Evolutionary conservation across 2,888 invertebrate genomes (phyloP).

Genomic region (Agrotis exclamationis): DNA sequence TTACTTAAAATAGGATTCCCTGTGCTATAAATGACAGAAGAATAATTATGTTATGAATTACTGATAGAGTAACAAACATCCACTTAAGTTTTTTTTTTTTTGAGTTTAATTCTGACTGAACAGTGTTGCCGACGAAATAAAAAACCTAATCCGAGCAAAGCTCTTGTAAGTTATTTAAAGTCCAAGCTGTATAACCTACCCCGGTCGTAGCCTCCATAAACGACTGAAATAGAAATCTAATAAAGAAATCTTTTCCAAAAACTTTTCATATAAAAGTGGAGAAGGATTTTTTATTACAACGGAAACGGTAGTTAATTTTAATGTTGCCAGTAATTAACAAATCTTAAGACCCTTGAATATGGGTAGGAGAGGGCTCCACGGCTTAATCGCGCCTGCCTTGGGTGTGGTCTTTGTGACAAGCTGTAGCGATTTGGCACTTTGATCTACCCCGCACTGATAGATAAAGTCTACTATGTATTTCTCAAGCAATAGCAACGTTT

Average conservation of each 20-base stretch:
- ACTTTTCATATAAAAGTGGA: slow-evolving; percentile 69
- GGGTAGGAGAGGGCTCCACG: slow-evolving; percentile 77
- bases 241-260: slow-evolving; percentile 64
- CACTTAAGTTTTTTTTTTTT: no score
- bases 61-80: no score
- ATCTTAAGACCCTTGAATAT: slow-evolving; percentile 87
- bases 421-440: slow-evolving; percentile 54
- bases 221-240: slow-evolving; percentile 53
- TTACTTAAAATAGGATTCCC: no score
- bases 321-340: slow-evolving; percentile 88
- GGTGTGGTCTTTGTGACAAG: slow-evolving; percentile 51
- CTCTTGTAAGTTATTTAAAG: background rate
- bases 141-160: background rate
- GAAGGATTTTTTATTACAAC: slow-evolving; percentile 79
- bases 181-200: slow-evolving; percentile 2
- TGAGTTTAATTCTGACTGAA: no score
- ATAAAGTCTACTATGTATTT: no score
- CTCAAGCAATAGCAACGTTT: no score
- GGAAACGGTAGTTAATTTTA: slow-evolving; percentile 87
- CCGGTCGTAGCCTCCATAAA: slow-evolving; percentile 16
- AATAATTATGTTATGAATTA: no score
- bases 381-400: slow-evolving; percentile 76
- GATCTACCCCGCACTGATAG: no score
- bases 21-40: no score
- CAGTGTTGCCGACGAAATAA: background rate